These are phyloP conservation scores for Stigmatopora nigra DNA, from an alignment of 2,113 vertebrate species.

Conservation along the genomic window DNA sequence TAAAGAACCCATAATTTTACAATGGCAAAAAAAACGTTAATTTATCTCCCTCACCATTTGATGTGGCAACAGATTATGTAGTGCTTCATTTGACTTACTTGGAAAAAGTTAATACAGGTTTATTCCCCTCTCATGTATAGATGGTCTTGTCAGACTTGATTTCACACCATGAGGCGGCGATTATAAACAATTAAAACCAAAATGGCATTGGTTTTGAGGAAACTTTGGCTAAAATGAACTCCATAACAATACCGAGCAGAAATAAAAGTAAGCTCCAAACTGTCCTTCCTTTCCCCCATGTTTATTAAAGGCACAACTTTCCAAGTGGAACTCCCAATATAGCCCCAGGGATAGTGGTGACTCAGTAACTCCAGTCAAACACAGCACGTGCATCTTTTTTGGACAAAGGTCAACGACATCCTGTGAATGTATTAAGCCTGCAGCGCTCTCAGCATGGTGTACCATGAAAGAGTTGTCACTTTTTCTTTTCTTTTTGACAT, in stretches of 20 bases:
- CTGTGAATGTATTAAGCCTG: not conserved
- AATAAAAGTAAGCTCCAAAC: not conserved
- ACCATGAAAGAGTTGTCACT: not conserved
- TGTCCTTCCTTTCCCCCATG: not conserved
- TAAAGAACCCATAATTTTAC: too few species aligned
- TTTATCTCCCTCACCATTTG: too few species aligned
- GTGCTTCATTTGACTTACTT: too few species aligned
- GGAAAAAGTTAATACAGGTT: too few species aligned
- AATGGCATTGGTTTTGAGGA: too few species aligned
- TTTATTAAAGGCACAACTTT: not conserved
- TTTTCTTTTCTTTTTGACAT: not conserved
- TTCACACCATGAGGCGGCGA: too few species aligned
- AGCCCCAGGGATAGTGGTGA: not conserved
- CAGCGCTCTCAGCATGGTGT: not conserved
- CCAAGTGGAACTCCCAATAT: constrained; percentile 1
- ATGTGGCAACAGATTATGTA: too few species aligned
- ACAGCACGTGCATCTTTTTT: not conserved
- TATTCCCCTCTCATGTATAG: too few species aligned
- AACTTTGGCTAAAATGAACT: not conserved
- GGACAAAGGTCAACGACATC: not conserved
- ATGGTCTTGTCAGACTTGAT: too few species aligned
- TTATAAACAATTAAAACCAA: too few species aligned
- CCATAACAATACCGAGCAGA: not conserved
- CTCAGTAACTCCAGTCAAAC: not conserved
- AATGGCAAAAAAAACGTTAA: too few species aligned